phyloP scores from a whole-genome alignment of 2,113 vertebrate genomes.

The Zosterops pallidus region DNA sequence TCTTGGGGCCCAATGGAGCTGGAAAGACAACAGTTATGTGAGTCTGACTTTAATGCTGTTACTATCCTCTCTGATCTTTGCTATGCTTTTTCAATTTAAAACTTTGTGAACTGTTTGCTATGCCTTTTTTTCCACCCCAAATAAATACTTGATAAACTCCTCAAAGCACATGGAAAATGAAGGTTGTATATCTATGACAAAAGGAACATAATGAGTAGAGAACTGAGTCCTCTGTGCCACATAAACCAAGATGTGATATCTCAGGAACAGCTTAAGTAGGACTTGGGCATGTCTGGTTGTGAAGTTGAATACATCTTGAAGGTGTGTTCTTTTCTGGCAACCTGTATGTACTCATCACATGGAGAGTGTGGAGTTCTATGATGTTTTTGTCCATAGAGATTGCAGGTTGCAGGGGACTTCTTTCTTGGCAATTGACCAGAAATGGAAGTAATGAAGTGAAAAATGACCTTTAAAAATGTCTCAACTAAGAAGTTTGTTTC shows the following conservation, averaged over 20 bases:
- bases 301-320: not conserved
- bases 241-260: not conserved
- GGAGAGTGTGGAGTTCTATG: not conserved
- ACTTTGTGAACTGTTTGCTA: not conserved
- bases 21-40: slow-evolving; percentile 77
- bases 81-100: not conserved
- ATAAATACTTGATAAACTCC: not conserved
- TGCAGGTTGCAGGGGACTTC: not conserved
- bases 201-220: not conserved
- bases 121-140: accelerated
- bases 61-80: not conserved
- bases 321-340: not conserved
- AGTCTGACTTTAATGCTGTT: not conserved
- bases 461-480: not conserved
- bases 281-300: not conserved
- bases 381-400: not conserved
- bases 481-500: not conserved
- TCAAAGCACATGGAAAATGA: not conserved
- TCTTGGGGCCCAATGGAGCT: slow-evolving; percentile 73
- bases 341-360: not conserved
- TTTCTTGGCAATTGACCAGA: not conserved
- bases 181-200: not conserved
- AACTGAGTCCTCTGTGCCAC: not conserved
- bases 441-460: not conserved
- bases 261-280: not conserved